A percentile compares a stretch with the other conserved stretches of the same genome.
These are phyloP conservation scores for Eulemur rubriventer DNA, from an alignment of 2,797 vertebrate genomes.

Conservation along the genomic window DNA sequence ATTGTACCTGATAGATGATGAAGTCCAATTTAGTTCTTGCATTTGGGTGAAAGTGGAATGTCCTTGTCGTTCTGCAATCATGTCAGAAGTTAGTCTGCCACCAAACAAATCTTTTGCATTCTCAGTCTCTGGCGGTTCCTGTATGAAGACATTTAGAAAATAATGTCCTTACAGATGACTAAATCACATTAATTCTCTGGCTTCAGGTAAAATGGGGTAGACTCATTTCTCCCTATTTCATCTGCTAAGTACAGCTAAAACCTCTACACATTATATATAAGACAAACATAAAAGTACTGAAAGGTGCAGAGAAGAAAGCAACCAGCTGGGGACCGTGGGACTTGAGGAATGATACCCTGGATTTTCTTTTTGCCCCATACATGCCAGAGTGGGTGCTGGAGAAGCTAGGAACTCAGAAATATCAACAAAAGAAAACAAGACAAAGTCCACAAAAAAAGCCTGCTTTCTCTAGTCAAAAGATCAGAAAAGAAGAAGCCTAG, in stretches of 20 bases:
- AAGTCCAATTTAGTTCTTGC: conserved; percentile 88
- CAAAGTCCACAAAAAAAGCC: not conserved
- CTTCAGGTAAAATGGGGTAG: not conserved
- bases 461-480: not conserved
- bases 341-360: not conserved
- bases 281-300: not conserved
- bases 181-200: conserved; percentile 9
- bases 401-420: not conserved
- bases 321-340: not conserved
- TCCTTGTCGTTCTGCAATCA: conserved; percentile 91
- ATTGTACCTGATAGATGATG: conserved; percentile 89
- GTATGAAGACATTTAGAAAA: conserved; percentile 52
- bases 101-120: conserved; percentile 91
- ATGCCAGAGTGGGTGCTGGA: not conserved
- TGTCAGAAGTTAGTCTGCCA: conserved; percentile 91
- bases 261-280: not conserved
- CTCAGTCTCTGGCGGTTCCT: conserved; percentile 90
- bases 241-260: not conserved
- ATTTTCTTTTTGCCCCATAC: not conserved
- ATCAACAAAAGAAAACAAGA: not conserved
- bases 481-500: not conserved
- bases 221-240: not conserved
- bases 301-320: not conserved
- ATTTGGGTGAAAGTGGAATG: conserved; percentile 90
- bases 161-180: conserved; percentile 11